Evolutionary conservation across 2,797 vertebrate species (phyloP).

Genomic region (Capromys pilorides): DNA sequence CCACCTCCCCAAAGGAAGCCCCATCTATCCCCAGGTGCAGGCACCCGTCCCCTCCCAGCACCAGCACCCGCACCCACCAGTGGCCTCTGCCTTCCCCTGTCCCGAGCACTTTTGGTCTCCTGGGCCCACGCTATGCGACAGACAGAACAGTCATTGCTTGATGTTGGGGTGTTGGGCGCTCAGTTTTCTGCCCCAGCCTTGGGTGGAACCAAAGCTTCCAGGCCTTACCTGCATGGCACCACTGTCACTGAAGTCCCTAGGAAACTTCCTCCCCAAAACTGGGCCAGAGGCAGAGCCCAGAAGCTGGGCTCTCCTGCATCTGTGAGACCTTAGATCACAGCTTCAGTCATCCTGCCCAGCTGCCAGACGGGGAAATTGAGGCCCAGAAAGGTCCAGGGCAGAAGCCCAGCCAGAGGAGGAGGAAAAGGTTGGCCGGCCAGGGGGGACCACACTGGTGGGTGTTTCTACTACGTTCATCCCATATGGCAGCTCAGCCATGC

Average conservation of each 20-base stretch:
- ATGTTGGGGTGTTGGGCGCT: too few relatives aligned
- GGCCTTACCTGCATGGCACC: too few relatives aligned
- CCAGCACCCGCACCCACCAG: not conserved
- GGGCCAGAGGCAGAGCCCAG: not conserved
- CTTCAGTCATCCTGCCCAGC: too few relatives aligned
- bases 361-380: not conserved
- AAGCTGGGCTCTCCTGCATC: not conserved
- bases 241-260: too few relatives aligned
- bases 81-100: not conserved
- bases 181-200: not conserved
- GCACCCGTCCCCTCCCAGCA: accelerated
- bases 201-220: not conserved
- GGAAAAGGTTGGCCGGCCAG: not conserved
- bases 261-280: not conserved
- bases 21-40: accelerated
- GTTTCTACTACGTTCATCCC: not conserved
- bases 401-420: not conserved
- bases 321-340: not conserved
- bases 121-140: not conserved
- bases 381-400: not conserved
- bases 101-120: not conserved
- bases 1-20: not conserved
- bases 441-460: not conserved
- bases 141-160: too few relatives aligned
- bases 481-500: not conserved